Conservation (phyloP, 2,113 vertebrate species). For the Chaenogobius annularis region DNA sequence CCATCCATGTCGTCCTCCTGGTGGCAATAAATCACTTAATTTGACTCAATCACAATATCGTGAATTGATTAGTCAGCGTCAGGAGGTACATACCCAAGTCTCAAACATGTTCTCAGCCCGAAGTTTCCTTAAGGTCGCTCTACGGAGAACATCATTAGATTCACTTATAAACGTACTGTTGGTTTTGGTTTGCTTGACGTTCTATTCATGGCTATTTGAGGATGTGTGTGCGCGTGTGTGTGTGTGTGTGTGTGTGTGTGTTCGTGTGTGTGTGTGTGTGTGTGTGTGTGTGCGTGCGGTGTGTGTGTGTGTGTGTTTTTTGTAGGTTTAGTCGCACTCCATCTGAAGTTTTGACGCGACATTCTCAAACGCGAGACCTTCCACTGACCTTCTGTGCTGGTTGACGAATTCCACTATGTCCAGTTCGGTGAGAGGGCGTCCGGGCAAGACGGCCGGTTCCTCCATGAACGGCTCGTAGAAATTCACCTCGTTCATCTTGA, state of each 20-base stretch:
- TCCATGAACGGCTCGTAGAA: conserved; percentile 99
- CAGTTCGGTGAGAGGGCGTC: conserved; percentile 88
- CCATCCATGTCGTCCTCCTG: conserved; percentile 96
- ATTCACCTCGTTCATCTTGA: conserved; percentile 97
- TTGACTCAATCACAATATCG: not conserved
- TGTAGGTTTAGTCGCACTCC: too few relatives aligned
- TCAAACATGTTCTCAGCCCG: conserved; percentile 97
- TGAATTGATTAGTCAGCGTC: too few relatives aligned
- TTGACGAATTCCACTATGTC: conserved; percentile 93
- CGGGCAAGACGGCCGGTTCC: conserved; percentile 86
- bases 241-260: too few relatives aligned
- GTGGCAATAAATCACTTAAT: not conserved
- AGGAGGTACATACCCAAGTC: conserved; percentile 87
- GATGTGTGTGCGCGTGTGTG: too few relatives aligned
- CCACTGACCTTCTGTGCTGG: conserved; percentile 85
- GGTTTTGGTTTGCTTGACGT: too few relatives aligned
- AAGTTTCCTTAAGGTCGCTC: conserved; percentile 91
- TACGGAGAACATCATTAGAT: conserved; percentile 55
- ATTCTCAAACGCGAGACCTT: not conserved
- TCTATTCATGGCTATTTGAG: too few relatives aligned
- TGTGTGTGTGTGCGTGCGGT: too few relatives aligned
- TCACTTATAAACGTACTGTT: not conserved
- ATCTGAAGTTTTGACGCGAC: too few relatives aligned
- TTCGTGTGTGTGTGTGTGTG: too few relatives aligned
- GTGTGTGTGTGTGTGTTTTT: too few relatives aligned